phyloP scores from a whole-genome alignment of 1,140 invertebrate species.

The Samia ricini region DNA sequence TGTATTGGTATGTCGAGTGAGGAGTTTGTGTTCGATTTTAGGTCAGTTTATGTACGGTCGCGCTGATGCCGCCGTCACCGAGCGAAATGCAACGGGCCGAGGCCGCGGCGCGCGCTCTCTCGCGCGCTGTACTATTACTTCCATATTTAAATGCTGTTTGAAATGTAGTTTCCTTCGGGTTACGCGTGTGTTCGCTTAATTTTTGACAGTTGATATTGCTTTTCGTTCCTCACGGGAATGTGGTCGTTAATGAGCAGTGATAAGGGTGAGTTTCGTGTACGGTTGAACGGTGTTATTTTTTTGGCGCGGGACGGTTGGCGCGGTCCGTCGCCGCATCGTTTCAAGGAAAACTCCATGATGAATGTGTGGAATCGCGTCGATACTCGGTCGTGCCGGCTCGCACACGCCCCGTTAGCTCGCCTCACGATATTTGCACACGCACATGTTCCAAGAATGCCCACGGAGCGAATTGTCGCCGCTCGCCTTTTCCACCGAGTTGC shows the following conservation, averaged over 20 bases:
- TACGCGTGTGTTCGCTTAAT: slow-evolving; percentile 74
- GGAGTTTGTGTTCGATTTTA: slow-evolving; percentile 70
- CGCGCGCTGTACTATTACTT: slow-evolving; percentile 62
- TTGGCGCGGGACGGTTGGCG: slow-evolving; percentile 72
- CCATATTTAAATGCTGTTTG: slow-evolving; percentile 67
- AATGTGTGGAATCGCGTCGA: slow-evolving; percentile 36
- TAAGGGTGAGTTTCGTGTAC: slow-evolving; percentile 59
- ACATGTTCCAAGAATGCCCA: slow-evolving; percentile 28
- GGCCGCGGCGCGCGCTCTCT: slow-evolving; percentile 66
- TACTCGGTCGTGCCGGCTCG: slow-evolving; percentile 36
- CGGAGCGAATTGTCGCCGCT: slow-evolving; percentile 11
- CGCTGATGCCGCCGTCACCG: slow-evolving; percentile 58
- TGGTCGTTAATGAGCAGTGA: slow-evolving; percentile 49
- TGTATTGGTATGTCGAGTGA: slow-evolving; percentile 47
- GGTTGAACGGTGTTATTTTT: slow-evolving; percentile 59
- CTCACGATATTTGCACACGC: slow-evolving; percentile 20
- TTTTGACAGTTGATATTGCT: slow-evolving; percentile 76
- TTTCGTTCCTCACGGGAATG: slow-evolving; percentile 46
- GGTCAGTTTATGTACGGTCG: slow-evolving; percentile 74
- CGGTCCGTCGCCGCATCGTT: slow-evolving; percentile 55
- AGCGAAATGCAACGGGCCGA: slow-evolving; percentile 72
- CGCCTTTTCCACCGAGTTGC: slow-evolving; percentile 17
- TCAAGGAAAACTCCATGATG: slow-evolving; percentile 67
- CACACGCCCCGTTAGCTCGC: slow-evolving; percentile 31
- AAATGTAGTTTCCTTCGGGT: slow-evolving; percentile 70